Conservation (phyloP, 2,797 vertebrate genomes). For the Phataginus tetradactyla region DNA sequence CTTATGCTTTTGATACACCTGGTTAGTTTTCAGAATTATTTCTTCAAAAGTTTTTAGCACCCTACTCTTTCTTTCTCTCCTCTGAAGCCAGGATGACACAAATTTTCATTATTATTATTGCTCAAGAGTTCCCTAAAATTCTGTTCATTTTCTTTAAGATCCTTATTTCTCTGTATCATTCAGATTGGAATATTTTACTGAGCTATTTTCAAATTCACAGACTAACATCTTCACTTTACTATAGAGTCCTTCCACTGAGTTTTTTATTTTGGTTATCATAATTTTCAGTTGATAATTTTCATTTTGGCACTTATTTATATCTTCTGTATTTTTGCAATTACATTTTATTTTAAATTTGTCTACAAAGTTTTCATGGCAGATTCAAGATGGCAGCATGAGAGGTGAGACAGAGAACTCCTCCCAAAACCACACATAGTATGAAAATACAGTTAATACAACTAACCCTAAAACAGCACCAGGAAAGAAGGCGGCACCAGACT, state of each 20-base stretch:
- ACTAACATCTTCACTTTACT: background rate
- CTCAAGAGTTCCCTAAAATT: background rate
- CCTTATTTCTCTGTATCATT: background rate
- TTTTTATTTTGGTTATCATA: background rate
- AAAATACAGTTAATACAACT: no score
- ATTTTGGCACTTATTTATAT: slow-evolving; percentile 23
- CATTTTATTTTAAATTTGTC: background rate
- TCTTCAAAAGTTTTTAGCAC: background rate
- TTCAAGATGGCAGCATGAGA: no score
- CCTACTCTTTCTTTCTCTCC: background rate
- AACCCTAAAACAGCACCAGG: no score
- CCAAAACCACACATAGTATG: no score
- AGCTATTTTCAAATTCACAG: background rate
- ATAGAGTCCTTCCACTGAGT: background rate
- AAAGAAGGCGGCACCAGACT: no score
- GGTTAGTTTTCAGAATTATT: background rate
- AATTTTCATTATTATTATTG: background rate
- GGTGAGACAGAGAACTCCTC: no score
- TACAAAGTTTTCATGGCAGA: background rate
- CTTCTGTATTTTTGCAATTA: background rate
- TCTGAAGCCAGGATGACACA: background rate
- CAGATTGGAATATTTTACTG: background rate
- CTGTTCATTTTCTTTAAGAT: background rate
- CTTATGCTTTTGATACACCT: background rate
- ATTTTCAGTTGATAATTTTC: background rate